A percentile compares a stretch with the other conserved stretches of the same genome.
These are phyloP conservation scores for Zaprionus taronus DNA, from an alignment of 1,140 invertebrate genomes.

Conservation along the genomic window DNA sequence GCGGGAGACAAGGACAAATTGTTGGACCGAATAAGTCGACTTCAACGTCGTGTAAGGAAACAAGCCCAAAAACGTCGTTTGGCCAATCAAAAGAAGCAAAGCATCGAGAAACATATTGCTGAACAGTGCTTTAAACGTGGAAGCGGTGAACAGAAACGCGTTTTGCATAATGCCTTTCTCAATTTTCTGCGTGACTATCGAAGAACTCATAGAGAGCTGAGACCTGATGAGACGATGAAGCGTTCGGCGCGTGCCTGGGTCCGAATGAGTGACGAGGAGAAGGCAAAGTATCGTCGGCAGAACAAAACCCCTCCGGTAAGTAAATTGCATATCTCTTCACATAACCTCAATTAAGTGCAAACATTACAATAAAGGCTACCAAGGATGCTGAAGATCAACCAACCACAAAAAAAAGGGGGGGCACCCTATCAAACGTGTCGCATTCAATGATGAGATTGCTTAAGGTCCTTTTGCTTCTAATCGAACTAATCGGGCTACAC, in stretches of 20 bases:
- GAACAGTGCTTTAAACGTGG: not conserved
- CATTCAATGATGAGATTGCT: too few species aligned
- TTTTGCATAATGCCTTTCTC: not conserved
- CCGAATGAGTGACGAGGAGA: not conserved
- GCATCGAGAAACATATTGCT: not conserved
- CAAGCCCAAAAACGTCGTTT: too few species aligned
- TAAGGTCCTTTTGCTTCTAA: too few species aligned
- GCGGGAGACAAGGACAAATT: not conserved
- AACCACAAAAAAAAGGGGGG: too few species aligned
- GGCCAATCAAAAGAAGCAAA: not conserved
- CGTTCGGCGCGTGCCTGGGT: not conserved
- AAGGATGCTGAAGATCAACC: too few species aligned
- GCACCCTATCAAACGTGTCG: too few species aligned
- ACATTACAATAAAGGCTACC: too few species aligned
- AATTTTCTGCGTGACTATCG: conserved; percentile 9
- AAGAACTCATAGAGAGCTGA: not conserved
- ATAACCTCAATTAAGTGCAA: too few species aligned
- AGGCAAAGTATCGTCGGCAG: not conserved
- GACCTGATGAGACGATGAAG: not conserved
- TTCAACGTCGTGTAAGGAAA: too few species aligned
- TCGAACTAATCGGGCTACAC: too few species aligned
- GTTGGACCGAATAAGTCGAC: not conserved
- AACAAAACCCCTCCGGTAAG: too few species aligned
- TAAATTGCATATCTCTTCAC: too few species aligned
- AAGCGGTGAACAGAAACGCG: not conserved